A percentile compares a stretch with the other conserved stretches of the same genome.
Conservation (phyloP, 2,113 vertebrate genomes). For the Syngnathus typhle region DNA sequence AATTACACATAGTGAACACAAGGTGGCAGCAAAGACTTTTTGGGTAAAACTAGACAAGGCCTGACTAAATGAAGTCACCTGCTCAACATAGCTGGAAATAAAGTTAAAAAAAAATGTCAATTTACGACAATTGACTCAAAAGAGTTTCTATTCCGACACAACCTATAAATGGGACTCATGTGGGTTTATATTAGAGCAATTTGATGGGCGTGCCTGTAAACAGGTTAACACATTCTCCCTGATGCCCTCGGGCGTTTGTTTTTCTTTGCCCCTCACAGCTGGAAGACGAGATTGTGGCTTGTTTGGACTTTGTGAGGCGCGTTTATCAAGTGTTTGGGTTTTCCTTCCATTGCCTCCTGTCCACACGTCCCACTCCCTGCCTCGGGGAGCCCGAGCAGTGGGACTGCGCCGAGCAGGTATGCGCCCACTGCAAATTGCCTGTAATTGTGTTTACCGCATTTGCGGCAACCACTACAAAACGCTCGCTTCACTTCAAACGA, state of each 20-base stretch:
- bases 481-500: conserved; percentile 17
- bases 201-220: conserved; percentile 18
- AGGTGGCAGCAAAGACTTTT: too few relatives aligned
- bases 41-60: too few relatives aligned
- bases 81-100: too few relatives aligned
- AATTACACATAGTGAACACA: too few relatives aligned
- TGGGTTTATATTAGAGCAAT: conserved; percentile 31
- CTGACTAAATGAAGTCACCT: too few relatives aligned
- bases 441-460: not conserved
- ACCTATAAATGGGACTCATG: conserved; percentile 17
- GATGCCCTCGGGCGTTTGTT: conserved; percentile 1
- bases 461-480: not conserved
- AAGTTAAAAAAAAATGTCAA: too few relatives aligned
- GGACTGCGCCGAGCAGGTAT: conserved; percentile 84
- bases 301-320: conserved; percentile 80
- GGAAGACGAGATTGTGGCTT: conserved; percentile 78
- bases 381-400: conserved; percentile 80
- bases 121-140: not conserved
- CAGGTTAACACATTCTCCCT: not conserved
- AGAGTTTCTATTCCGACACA: not conserved
- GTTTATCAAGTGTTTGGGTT: conserved; percentile 86
- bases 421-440: not conserved
- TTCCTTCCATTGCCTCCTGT: conserved; percentile 80
- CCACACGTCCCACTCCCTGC: conserved; percentile 78
- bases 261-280: conserved; percentile 64